A percentile compares a stretch with the other conserved stretches of the same genome.
Conservation (phyloP, 2,888 invertebrate genomes). For the Synanthedon andrenaeformis region DNA sequence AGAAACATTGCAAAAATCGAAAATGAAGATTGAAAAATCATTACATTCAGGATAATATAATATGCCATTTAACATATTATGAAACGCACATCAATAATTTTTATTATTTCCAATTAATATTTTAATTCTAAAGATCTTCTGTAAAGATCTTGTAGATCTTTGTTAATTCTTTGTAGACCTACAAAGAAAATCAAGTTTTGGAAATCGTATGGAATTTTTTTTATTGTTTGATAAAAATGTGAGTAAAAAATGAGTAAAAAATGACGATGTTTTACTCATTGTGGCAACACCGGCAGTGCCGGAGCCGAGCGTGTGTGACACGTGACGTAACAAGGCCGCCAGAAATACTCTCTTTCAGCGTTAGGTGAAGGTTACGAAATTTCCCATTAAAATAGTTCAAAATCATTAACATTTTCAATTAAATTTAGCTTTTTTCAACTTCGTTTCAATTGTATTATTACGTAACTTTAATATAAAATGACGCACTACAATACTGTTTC, state of each 20-base stretch:
- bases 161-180: too few species aligned
- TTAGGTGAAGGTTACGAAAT: slow-evolving; percentile 56
- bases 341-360: slow-evolving; percentile 60
- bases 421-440: slow-evolving; percentile 1
- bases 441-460: neutral
- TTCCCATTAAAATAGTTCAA: slow-evolving; percentile 5
- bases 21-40: too few species aligned
- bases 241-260: too few species aligned
- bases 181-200: too few species aligned
- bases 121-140: too few species aligned
- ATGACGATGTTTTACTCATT: slow-evolving; percentile 6
- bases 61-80: neutral
- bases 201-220: too few species aligned
- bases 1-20: too few species aligned
- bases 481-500: neutral
- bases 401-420: neutral
- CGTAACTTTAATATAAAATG: neutral
- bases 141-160: too few species aligned
- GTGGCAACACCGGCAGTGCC: slow-evolving; percentile 31
- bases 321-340: slow-evolving; percentile 61
- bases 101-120: neutral
- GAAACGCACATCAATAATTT: neutral
- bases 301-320: slow-evolving; percentile 40
- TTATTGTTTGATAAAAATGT: too few species aligned
- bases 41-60: too few species aligned